Evolutionary conservation across 2,888 invertebrate species (phyloP).

Genomic region (Sminthurinus aureus): DNA sequence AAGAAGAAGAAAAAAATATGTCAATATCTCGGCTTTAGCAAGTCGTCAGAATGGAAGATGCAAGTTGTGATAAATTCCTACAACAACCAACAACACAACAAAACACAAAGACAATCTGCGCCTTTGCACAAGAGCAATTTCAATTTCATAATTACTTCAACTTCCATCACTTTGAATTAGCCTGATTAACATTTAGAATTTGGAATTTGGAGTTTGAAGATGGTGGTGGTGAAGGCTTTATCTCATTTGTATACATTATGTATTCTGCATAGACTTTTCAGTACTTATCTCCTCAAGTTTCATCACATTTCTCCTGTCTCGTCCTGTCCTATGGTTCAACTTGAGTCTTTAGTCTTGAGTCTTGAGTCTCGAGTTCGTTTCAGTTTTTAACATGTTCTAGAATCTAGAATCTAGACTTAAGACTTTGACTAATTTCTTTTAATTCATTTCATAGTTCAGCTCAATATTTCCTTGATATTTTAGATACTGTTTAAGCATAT

Average conservation of each 20-base stretch:
- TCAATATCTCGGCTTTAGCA: not conserved
- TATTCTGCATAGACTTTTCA: no score
- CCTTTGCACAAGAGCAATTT: not conserved
- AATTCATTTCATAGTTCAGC: not conserved
- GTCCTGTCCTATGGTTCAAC: no score
- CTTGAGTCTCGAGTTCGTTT: no score
- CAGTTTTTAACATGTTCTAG: no score
- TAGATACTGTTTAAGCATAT: not conserved
- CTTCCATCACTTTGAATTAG: constrained; percentile 18
- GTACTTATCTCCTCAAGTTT: no score
- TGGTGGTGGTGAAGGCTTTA: not conserved
- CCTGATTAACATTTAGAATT: constrained; percentile 7
- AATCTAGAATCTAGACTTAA: not conserved
- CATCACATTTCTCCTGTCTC: no score
- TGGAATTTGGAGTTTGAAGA: not conserved
- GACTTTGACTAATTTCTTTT: not conserved
- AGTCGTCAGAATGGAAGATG: not conserved
- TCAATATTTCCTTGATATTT: not conserved
- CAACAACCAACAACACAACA: not conserved
- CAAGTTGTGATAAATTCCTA: not conserved
- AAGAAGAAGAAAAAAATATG: not conserved
- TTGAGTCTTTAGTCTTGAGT: no score
- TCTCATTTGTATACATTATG: not conserved
- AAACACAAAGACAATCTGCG: not conserved
- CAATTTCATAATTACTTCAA: constrained; percentile 11